These are phyloP conservation scores for Daboia siamensis DNA, from an alignment of 2,113 vertebrate species.

Conservation along the genomic window DNA sequence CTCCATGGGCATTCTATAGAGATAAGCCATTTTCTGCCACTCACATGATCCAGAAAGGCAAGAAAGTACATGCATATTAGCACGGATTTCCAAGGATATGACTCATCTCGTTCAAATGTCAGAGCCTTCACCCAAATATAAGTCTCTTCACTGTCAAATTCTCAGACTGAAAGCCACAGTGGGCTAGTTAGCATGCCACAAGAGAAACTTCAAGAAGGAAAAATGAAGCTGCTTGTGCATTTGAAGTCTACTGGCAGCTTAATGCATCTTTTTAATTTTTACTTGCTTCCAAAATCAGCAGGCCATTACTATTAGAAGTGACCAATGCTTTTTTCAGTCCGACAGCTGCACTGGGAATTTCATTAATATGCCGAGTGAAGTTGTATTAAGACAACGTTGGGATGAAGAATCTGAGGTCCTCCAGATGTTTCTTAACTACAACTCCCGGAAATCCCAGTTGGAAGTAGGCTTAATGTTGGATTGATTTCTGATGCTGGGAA, in stretches of 20 bases:
- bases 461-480: neutral
- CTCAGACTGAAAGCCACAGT: slow-evolving; percentile 37
- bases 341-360: neutral
- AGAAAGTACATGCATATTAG: neutral
- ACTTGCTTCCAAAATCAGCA: neutral
- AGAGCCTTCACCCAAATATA: slow-evolving; percentile 54
- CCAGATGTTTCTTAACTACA: neutral
- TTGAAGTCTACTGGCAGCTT: neutral
- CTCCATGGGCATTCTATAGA: neutral
- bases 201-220: neutral
- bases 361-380: neutral
- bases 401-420: neutral
- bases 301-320: neutral
- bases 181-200: neutral
- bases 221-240: neutral
- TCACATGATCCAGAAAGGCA: neutral
- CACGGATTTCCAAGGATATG: slow-evolving; percentile 10
- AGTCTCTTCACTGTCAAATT: slow-evolving; percentile 25
- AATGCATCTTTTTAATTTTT: neutral
- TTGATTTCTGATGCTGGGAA: neutral
- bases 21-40: neutral
- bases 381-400: neutral
- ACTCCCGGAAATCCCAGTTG: neutral
- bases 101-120: slow-evolving; percentile 26
- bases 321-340: neutral